These are phyloP conservation scores for Phallusia fumigata DNA, from an alignment of 23 tunicate genomes.

Conservation along the genomic window DNA sequence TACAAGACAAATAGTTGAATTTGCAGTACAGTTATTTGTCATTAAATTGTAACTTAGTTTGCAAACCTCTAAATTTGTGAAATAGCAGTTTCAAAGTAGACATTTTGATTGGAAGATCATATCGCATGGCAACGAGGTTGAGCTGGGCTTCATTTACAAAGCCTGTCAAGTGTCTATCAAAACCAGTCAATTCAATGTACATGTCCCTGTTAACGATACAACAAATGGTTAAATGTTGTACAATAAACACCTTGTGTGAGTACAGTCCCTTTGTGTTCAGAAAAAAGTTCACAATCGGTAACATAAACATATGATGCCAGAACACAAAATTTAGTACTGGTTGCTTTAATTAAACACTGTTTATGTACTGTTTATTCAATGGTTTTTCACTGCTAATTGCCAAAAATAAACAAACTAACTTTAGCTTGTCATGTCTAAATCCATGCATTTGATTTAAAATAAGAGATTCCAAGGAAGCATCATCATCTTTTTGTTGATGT, in stretches of 20 bases:
- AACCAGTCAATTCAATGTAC: constrained; percentile 77
- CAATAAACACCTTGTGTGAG: neutral
- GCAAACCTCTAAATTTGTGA: constrained; percentile 58
- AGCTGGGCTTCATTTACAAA: constrained; percentile 70
- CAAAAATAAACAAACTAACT: constrained; percentile 19
- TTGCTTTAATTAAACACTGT: too few relatives aligned
- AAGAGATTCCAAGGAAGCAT: constrained; percentile 12
- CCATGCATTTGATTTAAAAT: constrained; percentile 18
- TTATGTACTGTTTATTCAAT: too few relatives aligned
- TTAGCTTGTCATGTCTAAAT: constrained; percentile 21
- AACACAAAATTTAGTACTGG: too few relatives aligned
- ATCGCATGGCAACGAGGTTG: constrained; percentile 51
- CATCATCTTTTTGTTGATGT: neutral
- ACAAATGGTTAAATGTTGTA: neutral
- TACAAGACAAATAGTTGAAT: constrained; percentile 11
- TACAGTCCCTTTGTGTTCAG: too few relatives aligned
- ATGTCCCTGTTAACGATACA: constrained; percentile 38
- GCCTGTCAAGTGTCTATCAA: constrained; percentile 75
- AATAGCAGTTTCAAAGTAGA: constrained; percentile 49
- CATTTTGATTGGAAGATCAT: constrained; percentile 64
- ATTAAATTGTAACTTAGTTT: neutral
- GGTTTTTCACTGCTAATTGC: too few relatives aligned
- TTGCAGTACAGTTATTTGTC: too few relatives aligned
- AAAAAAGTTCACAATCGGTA: too few relatives aligned
- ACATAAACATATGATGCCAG: too few relatives aligned